These are phyloP conservation scores for Hafferia zeledoni DNA, from an alignment of 2,797 vertebrate genomes.

Conservation along the genomic window DNA sequence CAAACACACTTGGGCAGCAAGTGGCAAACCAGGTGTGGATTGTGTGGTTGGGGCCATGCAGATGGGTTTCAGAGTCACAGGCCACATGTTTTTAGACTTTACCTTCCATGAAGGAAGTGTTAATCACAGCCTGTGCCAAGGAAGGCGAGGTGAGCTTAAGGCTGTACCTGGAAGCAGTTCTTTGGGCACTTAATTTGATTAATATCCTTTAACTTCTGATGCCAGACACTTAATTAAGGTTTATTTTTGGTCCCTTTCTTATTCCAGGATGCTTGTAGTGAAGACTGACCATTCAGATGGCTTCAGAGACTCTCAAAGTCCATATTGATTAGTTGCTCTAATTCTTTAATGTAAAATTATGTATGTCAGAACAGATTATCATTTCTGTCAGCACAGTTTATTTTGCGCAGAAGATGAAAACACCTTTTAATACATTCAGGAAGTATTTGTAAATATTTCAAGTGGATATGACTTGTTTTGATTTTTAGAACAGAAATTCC, in stretches of 20 bases:
- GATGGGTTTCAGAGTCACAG: not conserved
- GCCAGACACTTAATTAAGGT: not conserved
- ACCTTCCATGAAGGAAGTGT: not conserved
- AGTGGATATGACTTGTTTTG: not conserved
- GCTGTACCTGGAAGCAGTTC: not conserved
- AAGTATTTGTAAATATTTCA: not conserved
- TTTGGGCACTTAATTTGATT: not conserved
- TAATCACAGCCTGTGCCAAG: not conserved
- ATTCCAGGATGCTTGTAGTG: not conserved
- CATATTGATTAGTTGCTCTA: not conserved
- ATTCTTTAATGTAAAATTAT: not conserved
- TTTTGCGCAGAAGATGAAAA: not conserved
- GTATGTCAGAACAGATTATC: not conserved
- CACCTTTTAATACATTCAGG: not conserved
- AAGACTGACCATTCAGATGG: not conserved
- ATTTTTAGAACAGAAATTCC: not conserved
- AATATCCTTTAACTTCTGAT: not conserved
- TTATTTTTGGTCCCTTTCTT: not conserved
- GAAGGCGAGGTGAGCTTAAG: not conserved
- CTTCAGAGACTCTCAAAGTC: not conserved
- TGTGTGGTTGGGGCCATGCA: rapidly evolving
- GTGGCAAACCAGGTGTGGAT: not conserved
- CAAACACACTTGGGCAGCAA: not conserved
- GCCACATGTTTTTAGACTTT: not conserved
- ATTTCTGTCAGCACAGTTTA: not conserved